phyloP scores from a whole-genome alignment of 2,113 vertebrate species.

The Eclectus roratus region DNA sequence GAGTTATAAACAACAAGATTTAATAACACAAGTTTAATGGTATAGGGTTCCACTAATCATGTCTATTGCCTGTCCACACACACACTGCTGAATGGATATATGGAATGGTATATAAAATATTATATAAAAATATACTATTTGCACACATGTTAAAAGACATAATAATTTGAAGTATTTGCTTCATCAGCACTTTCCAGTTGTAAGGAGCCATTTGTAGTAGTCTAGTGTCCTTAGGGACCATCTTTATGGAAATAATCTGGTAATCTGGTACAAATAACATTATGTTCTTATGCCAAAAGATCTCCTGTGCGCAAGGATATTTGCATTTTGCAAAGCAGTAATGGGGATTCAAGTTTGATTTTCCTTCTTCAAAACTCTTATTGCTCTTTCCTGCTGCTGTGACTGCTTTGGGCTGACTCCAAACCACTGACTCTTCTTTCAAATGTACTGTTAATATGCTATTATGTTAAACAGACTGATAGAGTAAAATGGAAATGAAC shows the following conservation, averaged over 20 bases:
- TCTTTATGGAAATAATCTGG: slow-evolving; percentile 46
- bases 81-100: background rate
- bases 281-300: slow-evolving; percentile 2
- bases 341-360: slow-evolving; percentile 22
- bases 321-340: slow-evolving; percentile 44
- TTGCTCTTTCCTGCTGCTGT: slow-evolving; percentile 54
- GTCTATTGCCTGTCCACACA: background rate
- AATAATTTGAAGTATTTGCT: slow-evolving; percentile 7
- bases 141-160: background rate
- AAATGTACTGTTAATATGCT: slow-evolving; percentile 61
- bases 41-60: background rate
- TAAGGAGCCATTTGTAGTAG: background rate
- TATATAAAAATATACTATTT: background rate
- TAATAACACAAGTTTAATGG: background rate
- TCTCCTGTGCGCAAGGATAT: background rate
- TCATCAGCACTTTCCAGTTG: background rate
- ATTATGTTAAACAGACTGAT: slow-evolving; percentile 67
- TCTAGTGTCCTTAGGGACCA: slow-evolving; percentile 2
- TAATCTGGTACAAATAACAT: slow-evolving; percentile 40
- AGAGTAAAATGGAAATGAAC: slow-evolving; percentile 59
- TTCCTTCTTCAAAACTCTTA: slow-evolving; percentile 50
- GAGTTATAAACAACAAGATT: background rate
- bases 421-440: slow-evolving; percentile 65
- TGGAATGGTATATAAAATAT: background rate
- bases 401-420: slow-evolving; percentile 60